phyloP scores from a whole-genome alignment of 23 tunicate species.

The Trididemnum clinides region DNA sequence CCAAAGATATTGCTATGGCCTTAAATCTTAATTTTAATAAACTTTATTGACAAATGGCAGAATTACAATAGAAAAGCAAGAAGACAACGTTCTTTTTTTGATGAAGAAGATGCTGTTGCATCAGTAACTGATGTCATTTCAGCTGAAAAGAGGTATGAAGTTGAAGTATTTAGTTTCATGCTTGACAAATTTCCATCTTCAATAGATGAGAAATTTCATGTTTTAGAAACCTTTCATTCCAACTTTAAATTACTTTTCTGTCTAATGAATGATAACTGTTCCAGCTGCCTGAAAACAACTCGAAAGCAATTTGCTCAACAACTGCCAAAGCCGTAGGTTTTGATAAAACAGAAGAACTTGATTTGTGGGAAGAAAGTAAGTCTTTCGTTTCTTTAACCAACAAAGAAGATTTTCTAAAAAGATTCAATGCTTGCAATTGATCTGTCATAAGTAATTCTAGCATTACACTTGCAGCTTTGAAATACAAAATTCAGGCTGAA shows the following conservation, averaged over 20 bases:
- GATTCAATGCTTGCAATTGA: not conserved
- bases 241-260: not conserved
- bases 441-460: not conserved
- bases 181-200: not conserved
- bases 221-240: not conserved
- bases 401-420: no score
- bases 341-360: not conserved
- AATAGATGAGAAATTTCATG: not conserved
- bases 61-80: not conserved
- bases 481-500: no score
- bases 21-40: not conserved
- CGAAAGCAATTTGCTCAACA: not conserved
- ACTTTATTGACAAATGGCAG: not conserved
- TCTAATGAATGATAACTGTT: not conserved
- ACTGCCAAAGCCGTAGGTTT: not conserved
- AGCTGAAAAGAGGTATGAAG: not conserved
- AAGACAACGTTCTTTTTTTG: not conserved
- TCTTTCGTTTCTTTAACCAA: not conserved
- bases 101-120: not conserved
- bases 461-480: not conserved
- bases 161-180: not conserved
- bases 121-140: not conserved
- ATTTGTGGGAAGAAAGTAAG: not conserved
- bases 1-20: not conserved
- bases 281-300: not conserved